phyloP scores from a whole-genome alignment of 1,140 invertebrate species.

The Cydia strobilella region DNA sequence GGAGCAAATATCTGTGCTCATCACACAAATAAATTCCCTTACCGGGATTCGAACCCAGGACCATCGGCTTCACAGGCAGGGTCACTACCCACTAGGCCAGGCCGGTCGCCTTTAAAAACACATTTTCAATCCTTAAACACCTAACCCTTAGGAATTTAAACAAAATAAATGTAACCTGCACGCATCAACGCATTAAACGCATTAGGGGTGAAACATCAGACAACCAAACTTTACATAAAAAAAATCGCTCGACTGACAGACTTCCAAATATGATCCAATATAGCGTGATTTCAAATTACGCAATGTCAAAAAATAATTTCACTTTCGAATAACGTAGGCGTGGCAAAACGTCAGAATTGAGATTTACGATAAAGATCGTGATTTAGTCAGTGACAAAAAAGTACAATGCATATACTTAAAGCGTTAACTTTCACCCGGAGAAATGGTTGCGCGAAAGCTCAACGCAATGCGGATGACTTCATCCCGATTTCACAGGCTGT shows the following conservation, averaged over 20 bases:
- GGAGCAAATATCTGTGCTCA: too few species aligned
- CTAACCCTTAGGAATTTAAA: not conserved
- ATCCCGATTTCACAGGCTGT: conserved; percentile 46
- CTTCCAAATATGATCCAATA: conserved; percentile 38
- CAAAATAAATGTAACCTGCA: not conserved
- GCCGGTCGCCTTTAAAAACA: too few species aligned
- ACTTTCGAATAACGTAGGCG: conserved; percentile 48
- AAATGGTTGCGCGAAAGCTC: conserved; percentile 66
- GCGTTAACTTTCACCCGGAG: conserved; percentile 68
- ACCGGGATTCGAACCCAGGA: too few species aligned
- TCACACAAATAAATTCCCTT: too few species aligned
- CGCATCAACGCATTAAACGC: not conserved
- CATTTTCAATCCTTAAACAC: too few species aligned
- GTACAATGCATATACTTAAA: conserved; percentile 59
- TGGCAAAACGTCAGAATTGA: conserved; percentile 62
- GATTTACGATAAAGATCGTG: conserved; percentile 67
- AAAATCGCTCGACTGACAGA: not conserved
- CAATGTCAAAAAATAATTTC: conserved; percentile 34
- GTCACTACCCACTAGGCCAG: too few species aligned
- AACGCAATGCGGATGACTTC: conserved; percentile 51
- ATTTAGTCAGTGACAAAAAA: conserved; percentile 70
- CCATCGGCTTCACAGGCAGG: too few species aligned
- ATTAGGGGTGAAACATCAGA: not conserved
- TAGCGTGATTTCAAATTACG: conserved; percentile 43
- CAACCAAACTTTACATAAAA: not conserved